These are phyloP conservation scores for Monodelphis domestica DNA, from an alignment of 2,797 vertebrate genomes.

Conservation along the genomic window DNA sequence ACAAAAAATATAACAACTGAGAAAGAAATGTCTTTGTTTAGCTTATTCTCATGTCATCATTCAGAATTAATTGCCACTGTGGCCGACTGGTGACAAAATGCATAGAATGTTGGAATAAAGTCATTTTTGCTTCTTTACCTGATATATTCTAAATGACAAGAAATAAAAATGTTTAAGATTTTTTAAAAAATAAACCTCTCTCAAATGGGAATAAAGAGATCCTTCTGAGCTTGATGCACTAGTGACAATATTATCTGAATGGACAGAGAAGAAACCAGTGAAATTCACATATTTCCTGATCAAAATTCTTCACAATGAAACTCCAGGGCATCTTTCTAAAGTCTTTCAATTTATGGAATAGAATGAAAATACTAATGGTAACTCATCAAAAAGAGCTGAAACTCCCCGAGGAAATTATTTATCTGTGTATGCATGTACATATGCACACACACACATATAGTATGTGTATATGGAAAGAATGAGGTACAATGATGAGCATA, in stretches of 20 bases:
- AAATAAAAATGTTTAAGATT: too few relatives aligned
- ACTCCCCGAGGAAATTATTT: conserved; percentile 17
- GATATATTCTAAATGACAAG: not conserved
- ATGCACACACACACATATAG: not conserved
- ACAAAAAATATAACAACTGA: conserved; percentile 6
- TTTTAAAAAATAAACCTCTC: not conserved
- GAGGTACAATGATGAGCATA: conserved; percentile 58
- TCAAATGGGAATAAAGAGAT: not conserved
- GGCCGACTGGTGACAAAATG: not conserved
- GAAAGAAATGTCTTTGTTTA: conserved; percentile 1
- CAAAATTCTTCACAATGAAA: conserved; percentile 20
- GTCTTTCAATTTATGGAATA: conserved; percentile 62
- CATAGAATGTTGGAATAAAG: not conserved
- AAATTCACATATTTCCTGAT: not conserved
- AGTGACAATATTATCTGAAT: conserved; percentile 36
- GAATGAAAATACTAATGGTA: conserved; percentile 66
- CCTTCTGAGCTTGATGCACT: conserved; percentile 4
- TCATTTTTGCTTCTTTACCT: not conserved
- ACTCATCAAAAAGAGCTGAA: conserved; percentile 60
- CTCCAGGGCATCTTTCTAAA: conserved; percentile 13
- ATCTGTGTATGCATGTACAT: not conserved
- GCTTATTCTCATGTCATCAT: not conserved
- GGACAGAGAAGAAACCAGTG: conserved; percentile 44
- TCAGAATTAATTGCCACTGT: conserved; percentile 1
- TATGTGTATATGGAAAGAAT: conserved; percentile 44